phyloP scores from a whole-genome alignment of 2,888 invertebrate species.

The Amblyjoppa proteus region DNA sequence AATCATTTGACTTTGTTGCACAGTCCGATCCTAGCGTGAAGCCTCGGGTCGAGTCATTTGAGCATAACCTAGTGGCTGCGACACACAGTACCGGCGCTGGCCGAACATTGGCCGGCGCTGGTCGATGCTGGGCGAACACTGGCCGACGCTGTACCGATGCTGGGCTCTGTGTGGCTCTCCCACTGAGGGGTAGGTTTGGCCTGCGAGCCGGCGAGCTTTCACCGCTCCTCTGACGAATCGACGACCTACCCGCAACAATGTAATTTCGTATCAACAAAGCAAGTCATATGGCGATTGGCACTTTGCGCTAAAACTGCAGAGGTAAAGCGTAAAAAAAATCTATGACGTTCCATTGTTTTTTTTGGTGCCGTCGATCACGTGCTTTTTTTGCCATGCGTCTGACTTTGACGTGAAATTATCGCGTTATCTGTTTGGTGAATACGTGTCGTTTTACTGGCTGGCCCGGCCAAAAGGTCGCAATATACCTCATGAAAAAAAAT shows the following conservation, averaged over 20 bases:
- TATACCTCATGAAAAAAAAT: background rate
- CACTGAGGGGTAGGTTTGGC: background rate
- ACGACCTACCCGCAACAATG: slow-evolving; percentile 39
- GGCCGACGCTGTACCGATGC: too few relatives aligned
- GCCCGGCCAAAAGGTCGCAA: background rate
- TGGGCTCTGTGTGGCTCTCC: background rate
- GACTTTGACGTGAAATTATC: background rate
- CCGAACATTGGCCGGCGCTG: background rate
- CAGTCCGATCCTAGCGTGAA: slow-evolving; percentile 39
- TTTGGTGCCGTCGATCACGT: background rate
- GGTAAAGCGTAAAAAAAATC: background rate
- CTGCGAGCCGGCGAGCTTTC: background rate
- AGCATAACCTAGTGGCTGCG: background rate
- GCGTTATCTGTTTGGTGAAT: background rate
- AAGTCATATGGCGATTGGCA: background rate
- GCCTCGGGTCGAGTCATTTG: slow-evolving; percentile 30
- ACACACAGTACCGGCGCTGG: background rate
- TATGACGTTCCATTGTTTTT: background rate
- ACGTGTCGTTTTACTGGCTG: background rate
- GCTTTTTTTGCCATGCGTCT: background rate
- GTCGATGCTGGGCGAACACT: background rate
- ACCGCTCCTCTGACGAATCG: background rate
- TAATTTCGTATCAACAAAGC: slow-evolving; percentile 44
- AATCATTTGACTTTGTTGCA: slow-evolving; percentile 60
- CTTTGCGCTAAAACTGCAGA: background rate